phyloP scores from a whole-genome alignment of 2,113 vertebrate genomes.

The Paralichthys olivaceus region DNA sequence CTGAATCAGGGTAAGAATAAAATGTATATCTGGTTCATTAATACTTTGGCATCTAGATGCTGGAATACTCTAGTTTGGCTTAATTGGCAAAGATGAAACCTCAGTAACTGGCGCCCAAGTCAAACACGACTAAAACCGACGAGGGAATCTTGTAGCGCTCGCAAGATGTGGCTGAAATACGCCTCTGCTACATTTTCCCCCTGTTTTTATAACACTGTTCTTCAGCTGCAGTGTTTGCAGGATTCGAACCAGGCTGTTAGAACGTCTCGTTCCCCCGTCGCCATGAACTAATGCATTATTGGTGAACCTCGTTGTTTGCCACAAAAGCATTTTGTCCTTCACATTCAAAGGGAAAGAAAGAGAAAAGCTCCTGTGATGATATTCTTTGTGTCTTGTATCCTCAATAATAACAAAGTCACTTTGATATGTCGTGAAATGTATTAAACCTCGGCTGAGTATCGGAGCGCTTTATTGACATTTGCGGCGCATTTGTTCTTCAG shows the following conservation, averaged over 20 bases:
- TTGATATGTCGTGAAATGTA: constrained; percentile 28
- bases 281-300: constrained; percentile 54
- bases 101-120: constrained; percentile 60
- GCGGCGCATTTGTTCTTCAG: neutral
- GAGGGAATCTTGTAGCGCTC: constrained; percentile 54
- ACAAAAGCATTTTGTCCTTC: constrained; percentile 51
- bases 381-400: constrained; percentile 30
- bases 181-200: constrained; percentile 36
- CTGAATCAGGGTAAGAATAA: constrained; percentile 32
- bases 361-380: constrained; percentile 17
- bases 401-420: constrained; percentile 26
- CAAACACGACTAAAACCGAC: constrained; percentile 63
- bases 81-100: constrained; percentile 64
- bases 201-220: constrained; percentile 49
- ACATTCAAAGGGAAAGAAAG: constrained; percentile 31
- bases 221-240: constrained; percentile 43
- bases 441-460: constrained; percentile 5
- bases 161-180: constrained; percentile 52
- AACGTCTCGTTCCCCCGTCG: constrained; percentile 59
- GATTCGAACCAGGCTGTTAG: constrained; percentile 40
- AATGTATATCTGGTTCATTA: constrained; percentile 58
- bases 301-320: constrained; percentile 55
- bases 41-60: constrained; percentile 57
- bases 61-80: constrained; percentile 59
- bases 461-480: neutral